Conservation (phyloP, 1,140 invertebrate genomes). For the Medauroidea extradentata region DNA sequence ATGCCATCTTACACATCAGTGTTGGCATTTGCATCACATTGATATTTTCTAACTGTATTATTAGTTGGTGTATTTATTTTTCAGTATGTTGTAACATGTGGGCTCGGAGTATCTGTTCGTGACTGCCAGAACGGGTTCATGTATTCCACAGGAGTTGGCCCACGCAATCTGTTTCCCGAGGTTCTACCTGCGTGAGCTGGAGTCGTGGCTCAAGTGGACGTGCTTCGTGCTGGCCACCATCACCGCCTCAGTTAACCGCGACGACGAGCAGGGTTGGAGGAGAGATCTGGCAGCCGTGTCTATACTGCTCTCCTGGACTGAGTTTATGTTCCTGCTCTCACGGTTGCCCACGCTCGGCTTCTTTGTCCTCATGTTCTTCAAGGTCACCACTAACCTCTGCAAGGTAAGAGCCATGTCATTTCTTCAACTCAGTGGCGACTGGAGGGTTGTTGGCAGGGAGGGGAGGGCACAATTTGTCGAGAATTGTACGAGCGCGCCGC, state of each 20-base stretch:
- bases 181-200: conserved; percentile 44
- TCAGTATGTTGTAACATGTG: too few relatives aligned
- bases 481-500: too few relatives aligned
- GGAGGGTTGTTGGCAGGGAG: too few relatives aligned
- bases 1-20: too few relatives aligned
- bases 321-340: conserved; percentile 50
- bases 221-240: conserved; percentile 36
- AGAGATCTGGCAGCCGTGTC: conserved; percentile 47
- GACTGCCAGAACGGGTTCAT: too few relatives aligned
- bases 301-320: conserved; percentile 48
- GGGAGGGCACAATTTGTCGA: too few relatives aligned
- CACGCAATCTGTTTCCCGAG: conserved; percentile 18
- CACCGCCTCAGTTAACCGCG: conserved; percentile 13
- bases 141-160: background rate
- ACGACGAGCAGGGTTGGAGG: conserved; percentile 41
- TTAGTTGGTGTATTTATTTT: too few relatives aligned
- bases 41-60: too few relatives aligned
- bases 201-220: conserved; percentile 46
- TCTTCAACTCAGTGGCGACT: too few relatives aligned
- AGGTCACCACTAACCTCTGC: conserved; percentile 45
- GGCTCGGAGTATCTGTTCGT: too few relatives aligned
- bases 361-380: conserved; percentile 50
- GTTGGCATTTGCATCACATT: too few relatives aligned
- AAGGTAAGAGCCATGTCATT: conserved; percentile 44
- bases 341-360: conserved; percentile 50